Percentiles rank a stretch among this genome's conserved stretches.
These are phyloP conservation scores for Conus canariensis DNA, from an alignment of 2,888 invertebrate genomes.

Conservation along the genomic window DNA sequence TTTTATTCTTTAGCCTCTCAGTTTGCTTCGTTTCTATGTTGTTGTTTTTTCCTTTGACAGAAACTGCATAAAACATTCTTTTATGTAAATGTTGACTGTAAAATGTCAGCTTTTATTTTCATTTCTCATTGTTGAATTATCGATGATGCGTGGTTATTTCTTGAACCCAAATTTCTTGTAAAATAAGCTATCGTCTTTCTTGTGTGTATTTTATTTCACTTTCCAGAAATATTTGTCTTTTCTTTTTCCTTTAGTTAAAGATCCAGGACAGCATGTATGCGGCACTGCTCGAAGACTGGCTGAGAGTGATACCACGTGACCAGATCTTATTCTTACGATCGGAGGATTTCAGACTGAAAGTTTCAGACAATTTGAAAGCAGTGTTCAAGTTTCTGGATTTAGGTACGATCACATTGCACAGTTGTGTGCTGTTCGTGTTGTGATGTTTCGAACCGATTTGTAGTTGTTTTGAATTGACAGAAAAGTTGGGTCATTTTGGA, in stretches of 20 bases:
- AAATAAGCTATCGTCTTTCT: too few species aligned
- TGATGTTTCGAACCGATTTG: background rate
- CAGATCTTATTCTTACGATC: conserved; percentile 17
- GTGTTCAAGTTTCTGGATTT: background rate
- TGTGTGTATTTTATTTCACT: too few species aligned
- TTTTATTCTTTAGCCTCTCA: too few species aligned
- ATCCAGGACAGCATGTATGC: conserved; percentile 34
- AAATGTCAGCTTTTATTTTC: too few species aligned
- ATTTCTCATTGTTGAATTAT: too few species aligned
- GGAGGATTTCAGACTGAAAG: background rate
- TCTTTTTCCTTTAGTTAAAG: conserved; percentile 4
- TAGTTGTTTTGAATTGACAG: background rate
- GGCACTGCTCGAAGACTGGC: conserved; percentile 31
- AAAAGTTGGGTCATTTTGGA: background rate
- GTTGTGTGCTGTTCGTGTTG: background rate
- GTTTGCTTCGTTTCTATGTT: too few species aligned
- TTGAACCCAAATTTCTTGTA: too few species aligned
- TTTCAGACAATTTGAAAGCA: background rate
- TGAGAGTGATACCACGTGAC: conserved; percentile 35
- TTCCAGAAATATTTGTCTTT: too few species aligned
- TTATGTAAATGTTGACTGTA: too few species aligned
- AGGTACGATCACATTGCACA: background rate
- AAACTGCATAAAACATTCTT: background rate
- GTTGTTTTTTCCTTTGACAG: too few species aligned
- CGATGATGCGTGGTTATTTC: too few species aligned